Conservation (phyloP, 2,797 vertebrate species). For the Diceros bicornis region DNA sequence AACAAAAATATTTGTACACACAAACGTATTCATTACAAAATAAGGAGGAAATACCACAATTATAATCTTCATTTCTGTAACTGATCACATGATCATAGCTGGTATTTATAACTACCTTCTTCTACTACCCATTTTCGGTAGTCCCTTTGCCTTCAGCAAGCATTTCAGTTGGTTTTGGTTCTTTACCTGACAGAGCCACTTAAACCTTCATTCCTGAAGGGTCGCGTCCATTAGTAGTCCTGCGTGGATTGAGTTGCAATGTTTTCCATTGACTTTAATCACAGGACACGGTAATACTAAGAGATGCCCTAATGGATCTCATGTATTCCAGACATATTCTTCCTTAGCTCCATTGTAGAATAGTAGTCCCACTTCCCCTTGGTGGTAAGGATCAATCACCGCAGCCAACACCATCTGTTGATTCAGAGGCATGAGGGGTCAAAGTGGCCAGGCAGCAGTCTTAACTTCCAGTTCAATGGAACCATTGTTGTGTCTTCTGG, state of each 20-base stretch:
- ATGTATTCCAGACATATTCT: neutral
- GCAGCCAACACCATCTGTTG: neutral
- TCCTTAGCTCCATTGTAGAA: neutral
- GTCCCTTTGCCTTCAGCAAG: neutral
- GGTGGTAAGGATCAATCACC: neutral
- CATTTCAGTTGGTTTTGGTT: neutral
- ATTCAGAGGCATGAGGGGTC: neutral
- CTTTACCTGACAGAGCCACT: neutral
- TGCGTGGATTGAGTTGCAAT: neutral
- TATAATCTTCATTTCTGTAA: neutral
- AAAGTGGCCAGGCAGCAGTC: neutral
- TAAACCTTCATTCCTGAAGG: neutral
- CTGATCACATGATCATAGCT: neutral
- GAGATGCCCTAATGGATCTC: neutral
- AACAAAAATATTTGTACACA: neutral
- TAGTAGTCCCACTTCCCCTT: neutral
- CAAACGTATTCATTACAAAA: neutral
- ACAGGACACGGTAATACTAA: neutral
- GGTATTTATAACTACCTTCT: neutral
- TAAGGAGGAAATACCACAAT: neutral
- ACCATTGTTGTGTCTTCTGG: neutral
- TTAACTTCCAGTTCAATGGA: neutral
- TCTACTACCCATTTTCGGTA: neutral
- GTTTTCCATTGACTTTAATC: neutral
- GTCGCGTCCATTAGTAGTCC: neutral